Conservation (phyloP, 2,113 vertebrate genomes). For the Genyomyrus donnyi region DNA sequence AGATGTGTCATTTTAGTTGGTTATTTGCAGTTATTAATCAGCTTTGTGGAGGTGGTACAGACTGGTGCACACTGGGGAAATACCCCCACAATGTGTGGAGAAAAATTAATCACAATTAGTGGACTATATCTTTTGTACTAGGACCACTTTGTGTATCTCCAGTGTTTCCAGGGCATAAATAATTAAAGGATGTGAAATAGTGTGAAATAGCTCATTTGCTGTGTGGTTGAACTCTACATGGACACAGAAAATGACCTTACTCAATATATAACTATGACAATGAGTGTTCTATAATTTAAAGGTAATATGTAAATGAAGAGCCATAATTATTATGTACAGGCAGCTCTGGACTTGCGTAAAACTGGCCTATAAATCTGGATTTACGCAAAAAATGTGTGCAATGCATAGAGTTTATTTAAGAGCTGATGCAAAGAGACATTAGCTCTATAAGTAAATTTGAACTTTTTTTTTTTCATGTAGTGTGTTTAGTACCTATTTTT, state of each 20-base stretch:
- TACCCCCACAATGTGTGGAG: slow-evolving; percentile 38
- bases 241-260: neutral
- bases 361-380: neutral
- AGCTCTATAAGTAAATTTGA: neutral
- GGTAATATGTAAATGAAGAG: neutral
- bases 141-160: slow-evolving; percentile 34
- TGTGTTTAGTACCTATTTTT: neutral
- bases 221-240: slow-evolving; percentile 17
- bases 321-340: neutral
- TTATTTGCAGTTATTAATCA: slow-evolving; percentile 51
- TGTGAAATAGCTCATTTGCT: slow-evolving; percentile 26
- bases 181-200: slow-evolving; percentile 33
- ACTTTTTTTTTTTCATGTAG: neutral
- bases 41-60: slow-evolving; percentile 35
- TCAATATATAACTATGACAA: neutral
- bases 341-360: neutral
- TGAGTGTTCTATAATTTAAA: neutral
- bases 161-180: slow-evolving; percentile 26
- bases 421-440: neutral
- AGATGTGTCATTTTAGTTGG: slow-evolving; percentile 34
- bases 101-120: slow-evolving; percentile 34
- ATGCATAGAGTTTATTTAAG: neutral
- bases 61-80: slow-evolving; percentile 31
- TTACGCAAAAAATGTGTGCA: neutral
- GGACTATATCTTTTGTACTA: slow-evolving; percentile 34